A percentile compares a stretch with the other conserved stretches of the same genome.
These are phyloP conservation scores for Megaustenia siamemsis DNA, from an alignment of 2,888 invertebrate genomes.

Conservation along the genomic window DNA sequence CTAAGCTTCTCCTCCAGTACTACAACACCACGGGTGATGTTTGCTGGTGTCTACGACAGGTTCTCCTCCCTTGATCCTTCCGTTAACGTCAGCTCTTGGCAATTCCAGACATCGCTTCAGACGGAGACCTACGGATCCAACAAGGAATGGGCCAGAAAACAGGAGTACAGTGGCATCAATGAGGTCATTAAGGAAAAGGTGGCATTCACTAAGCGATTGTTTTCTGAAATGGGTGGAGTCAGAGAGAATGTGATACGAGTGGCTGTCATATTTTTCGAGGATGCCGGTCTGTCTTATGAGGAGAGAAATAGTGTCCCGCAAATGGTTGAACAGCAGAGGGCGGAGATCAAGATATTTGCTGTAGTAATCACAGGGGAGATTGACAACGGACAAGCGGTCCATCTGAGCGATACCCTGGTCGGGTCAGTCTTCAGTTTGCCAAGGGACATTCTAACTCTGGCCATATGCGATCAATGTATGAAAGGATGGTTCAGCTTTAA, in stretches of 20 bases:
- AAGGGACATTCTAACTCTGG: not conserved
- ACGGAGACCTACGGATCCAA: not conserved
- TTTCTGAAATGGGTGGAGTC: not conserved
- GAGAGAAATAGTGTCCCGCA: not conserved
- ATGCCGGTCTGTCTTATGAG: not conserved
- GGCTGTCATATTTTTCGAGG: not conserved
- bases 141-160: too few species aligned
- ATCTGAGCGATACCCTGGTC: not conserved
- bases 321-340: not conserved
- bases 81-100: not conserved
- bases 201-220: not conserved
- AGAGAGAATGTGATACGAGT: not conserved
- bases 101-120: not conserved
- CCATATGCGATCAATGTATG: not conserved
- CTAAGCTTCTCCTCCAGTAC: not conserved
- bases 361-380: not conserved
- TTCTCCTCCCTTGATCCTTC: not conserved
- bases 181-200: not conserved
- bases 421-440: not conserved
- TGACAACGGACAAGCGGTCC: not conserved
- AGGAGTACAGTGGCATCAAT: too few species aligned
- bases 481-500: not conserved
- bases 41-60: not conserved
- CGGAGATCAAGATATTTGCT: not conserved
- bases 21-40: too few species aligned